Conservation (phyloP, 2,888 invertebrate genomes). For the Drosophila histrio region DNA sequence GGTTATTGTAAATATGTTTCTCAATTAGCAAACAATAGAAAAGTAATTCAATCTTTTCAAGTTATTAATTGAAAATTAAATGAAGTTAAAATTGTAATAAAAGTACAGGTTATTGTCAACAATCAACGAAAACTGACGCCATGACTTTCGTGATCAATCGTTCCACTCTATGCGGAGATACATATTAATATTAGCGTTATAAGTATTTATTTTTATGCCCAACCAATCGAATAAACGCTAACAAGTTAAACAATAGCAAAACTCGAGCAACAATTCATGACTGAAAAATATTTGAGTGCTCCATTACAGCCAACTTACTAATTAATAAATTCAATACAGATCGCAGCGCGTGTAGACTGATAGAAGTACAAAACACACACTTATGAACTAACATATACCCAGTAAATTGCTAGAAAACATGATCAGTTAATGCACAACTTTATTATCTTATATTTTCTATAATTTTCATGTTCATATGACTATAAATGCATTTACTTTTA, state of each 20-base stretch:
- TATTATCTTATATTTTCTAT: too few relatives aligned
- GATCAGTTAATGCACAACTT: background rate
- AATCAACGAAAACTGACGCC: background rate
- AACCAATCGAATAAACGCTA: conserved; percentile 7
- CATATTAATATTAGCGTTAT: background rate
- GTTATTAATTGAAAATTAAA: background rate
- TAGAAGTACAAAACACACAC: background rate
- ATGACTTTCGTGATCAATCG: background rate
- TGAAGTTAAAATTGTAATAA: too few relatives aligned
- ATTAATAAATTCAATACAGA: conserved; percentile 39
- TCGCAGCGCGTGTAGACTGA: conserved; percentile 28
- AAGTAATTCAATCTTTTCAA: background rate
- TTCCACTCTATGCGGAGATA: background rate
- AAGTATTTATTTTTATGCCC: background rate
- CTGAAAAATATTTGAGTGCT: conserved; percentile 42
- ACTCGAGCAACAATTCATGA: conserved; percentile 23
- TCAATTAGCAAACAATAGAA: background rate
- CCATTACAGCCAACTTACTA: conserved; percentile 40
- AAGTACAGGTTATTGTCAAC: background rate
- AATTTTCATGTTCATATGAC: background rate
- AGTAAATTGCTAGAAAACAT: background rate
- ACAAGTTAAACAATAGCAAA: conserved; percentile 22
- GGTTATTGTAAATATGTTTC: background rate
- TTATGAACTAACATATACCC: background rate
- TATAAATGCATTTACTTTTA: background rate